Percentiles rank a stretch among this genome's conserved stretches.
These are phyloP conservation scores for Carabus problematicus DNA, from an alignment of 2,888 invertebrate genomes.

Conservation along the genomic window DNA sequence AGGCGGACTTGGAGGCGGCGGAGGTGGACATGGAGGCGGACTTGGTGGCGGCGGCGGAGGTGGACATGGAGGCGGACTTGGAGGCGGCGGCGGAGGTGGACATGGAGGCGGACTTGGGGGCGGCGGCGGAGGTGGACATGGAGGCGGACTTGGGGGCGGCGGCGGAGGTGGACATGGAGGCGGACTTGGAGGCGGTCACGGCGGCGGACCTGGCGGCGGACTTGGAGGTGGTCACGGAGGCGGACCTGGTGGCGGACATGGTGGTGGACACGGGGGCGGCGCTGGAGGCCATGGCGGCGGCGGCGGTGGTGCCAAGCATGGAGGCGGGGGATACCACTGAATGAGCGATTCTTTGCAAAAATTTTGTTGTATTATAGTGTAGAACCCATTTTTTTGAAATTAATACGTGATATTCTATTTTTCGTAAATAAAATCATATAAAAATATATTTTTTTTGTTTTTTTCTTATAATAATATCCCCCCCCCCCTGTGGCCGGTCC, in stretches of 20 bases:
- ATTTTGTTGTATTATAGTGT: too few relatives aligned
- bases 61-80: too few relatives aligned
- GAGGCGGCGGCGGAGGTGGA: slow-evolving; percentile 24
- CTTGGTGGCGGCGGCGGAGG: not conserved
- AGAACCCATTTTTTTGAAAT: too few relatives aligned
- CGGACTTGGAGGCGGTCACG: slow-evolving; percentile 1
- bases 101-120: slow-evolving; percentile 36
- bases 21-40: slow-evolving; percentile 35
- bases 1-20: slow-evolving; percentile 20
- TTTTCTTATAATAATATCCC: too few relatives aligned
- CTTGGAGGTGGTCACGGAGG: slow-evolving; percentile 30
- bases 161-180: slow-evolving; percentile 18
- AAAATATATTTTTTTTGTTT: too few relatives aligned
- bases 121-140: slow-evolving; percentile 6
- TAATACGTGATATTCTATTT: too few relatives aligned
- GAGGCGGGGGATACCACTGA: slow-evolving; percentile 29
- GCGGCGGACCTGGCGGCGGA: slow-evolving; percentile 23
- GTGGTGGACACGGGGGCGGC: slow-evolving; percentile 13
- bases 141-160: slow-evolving; percentile 6
- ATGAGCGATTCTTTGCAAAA: too few relatives aligned
- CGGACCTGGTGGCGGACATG: slow-evolving; percentile 14
- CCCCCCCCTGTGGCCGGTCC: too few relatives aligned
- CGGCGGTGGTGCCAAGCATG: slow-evolving; percentile 20
- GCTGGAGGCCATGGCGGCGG: slow-evolving; percentile 6
- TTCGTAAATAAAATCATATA: too few relatives aligned